These are phyloP conservation scores for Itoplectis maculator DNA, from an alignment of 2,888 invertebrate genomes.

Conservation along the genomic window DNA sequence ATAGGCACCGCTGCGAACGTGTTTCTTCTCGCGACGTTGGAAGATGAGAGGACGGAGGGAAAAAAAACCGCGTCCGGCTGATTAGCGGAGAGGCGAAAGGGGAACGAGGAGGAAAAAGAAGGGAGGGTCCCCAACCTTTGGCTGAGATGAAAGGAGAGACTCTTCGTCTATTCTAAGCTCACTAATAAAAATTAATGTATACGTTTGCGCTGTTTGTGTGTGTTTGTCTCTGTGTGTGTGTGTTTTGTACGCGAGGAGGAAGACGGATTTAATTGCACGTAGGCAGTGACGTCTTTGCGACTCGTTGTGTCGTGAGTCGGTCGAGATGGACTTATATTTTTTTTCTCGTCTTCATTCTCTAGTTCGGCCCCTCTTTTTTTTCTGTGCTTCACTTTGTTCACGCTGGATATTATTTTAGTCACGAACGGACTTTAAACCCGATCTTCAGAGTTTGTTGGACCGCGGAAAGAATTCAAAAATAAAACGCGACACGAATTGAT, in stretches of 20 bases:
- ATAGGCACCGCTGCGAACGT: background rate
- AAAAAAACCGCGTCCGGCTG: slow-evolving; percentile 36
- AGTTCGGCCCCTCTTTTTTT: slow-evolving; percentile 5
- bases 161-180: slow-evolving; percentile 46
- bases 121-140: slow-evolving; percentile 40
- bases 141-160: slow-evolving; percentile 26
- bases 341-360: slow-evolving; percentile 20
- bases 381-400: background rate
- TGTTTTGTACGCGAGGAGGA: slow-evolving; percentile 18
- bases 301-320: background rate
- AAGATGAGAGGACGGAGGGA: slow-evolving; percentile 25
- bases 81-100: slow-evolving; percentile 12
- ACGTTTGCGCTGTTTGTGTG: too few relatives aligned
- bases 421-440: background rate
- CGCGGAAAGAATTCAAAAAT: slow-evolving; percentile 8
- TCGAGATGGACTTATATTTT: slow-evolving; percentile 22
- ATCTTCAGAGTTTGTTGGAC: background rate
- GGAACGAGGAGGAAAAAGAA: background rate
- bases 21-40: slow-evolving; percentile 24
- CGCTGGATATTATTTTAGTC: slow-evolving; percentile 3
- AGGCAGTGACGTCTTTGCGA: slow-evolving; percentile 55
- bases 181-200: slow-evolving; percentile 41
- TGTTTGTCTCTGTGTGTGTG: too few relatives aligned
- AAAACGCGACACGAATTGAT: background rate
- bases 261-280: slow-evolving; percentile 54